Percentiles rank a stretch among this genome's conserved stretches.
These are phyloP conservation scores for Episyrphus balteatus DNA, from an alignment of 1,140 invertebrate species.

Conservation along the genomic window DNA sequence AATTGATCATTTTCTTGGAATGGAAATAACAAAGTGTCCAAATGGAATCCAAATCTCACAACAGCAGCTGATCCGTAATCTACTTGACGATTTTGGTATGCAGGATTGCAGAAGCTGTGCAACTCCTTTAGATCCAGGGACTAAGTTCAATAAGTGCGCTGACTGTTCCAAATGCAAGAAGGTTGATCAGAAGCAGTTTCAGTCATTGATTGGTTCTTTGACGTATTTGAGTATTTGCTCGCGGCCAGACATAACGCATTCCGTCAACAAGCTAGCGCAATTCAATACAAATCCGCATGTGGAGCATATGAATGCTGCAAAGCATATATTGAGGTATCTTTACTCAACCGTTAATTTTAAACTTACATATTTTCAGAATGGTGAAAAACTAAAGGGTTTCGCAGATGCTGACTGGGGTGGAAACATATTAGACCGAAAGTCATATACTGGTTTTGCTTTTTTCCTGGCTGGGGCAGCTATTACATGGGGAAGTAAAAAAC, in stretches of 20 bases:
- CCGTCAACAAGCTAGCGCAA: constrained; percentile 4
- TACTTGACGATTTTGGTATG: constrained; percentile 7
- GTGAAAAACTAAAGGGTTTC: neutral
- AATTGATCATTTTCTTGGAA: constrained; percentile 21
- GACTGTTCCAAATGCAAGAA: neutral
- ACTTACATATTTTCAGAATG: neutral
- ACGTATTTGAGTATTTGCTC: constrained; percentile 5
- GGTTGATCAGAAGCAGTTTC: constrained; percentile 2
- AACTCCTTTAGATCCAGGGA: constrained; percentile 1
- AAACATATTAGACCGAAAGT: constrained; percentile 19
- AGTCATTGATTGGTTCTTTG: constrained; percentile 4
- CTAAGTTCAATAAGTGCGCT: constrained; percentile 2
- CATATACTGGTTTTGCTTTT: constrained; percentile 29
- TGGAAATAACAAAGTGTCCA: constrained; percentile 15
- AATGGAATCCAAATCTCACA: constrained; percentile 5
- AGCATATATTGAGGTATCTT: constrained; percentile 7
- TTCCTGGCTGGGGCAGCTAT: constrained; percentile 15
- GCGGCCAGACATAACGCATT: constrained; percentile 3
- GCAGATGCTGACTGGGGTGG: constrained; percentile 23
- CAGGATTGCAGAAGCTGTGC: constrained; percentile 1
- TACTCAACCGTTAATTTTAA: neutral
- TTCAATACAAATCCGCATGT: constrained; percentile 3
- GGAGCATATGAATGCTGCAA: constrained; percentile 6
- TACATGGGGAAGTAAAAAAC: constrained; percentile 23
- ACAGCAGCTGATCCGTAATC: constrained; percentile 5